phyloP scores from a whole-genome alignment of 2,888 invertebrate species.

The Macrophya annulata region DNA sequence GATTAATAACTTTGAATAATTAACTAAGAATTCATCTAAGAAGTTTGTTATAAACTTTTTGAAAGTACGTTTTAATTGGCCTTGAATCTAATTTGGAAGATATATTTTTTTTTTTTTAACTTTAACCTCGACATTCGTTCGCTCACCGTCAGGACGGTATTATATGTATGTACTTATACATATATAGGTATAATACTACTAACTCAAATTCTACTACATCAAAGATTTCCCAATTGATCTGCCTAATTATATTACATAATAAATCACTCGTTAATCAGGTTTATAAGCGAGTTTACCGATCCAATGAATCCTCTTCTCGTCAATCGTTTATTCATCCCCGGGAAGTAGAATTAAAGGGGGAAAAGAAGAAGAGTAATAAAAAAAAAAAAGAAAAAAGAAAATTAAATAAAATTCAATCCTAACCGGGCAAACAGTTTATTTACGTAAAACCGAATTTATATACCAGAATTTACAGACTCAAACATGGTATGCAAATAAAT shows the following conservation, averaged over 20 bases:
- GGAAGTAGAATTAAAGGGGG: background rate
- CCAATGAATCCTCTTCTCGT: background rate
- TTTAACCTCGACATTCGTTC: background rate
- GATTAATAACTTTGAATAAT: background rate
- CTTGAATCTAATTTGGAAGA: conserved; percentile 16
- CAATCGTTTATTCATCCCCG: background rate
- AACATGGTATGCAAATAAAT: background rate
- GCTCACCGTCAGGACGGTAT: background rate
- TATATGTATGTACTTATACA: too few relatives aligned
- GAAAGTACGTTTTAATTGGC: conserved; percentile 1
- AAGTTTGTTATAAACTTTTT: background rate
- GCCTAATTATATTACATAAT: background rate
- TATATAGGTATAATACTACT: background rate
- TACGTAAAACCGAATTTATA: background rate
- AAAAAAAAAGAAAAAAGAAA: background rate
- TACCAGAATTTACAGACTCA: background rate
- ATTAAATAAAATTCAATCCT: background rate
- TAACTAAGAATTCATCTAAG: background rate
- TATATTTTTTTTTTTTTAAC: background rate
- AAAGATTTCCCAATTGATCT: conserved; percentile 7
- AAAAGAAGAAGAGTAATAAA: too few relatives aligned
- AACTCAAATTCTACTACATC: background rate
- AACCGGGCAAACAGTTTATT: background rate
- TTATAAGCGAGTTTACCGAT: background rate
- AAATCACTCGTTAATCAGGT: background rate